Percentiles rank a stretch among this genome's conserved stretches.
These are phyloP conservation scores for Parnassius smintheus DNA, from an alignment of 2,888 invertebrate genomes.

Conservation along the genomic window DNA sequence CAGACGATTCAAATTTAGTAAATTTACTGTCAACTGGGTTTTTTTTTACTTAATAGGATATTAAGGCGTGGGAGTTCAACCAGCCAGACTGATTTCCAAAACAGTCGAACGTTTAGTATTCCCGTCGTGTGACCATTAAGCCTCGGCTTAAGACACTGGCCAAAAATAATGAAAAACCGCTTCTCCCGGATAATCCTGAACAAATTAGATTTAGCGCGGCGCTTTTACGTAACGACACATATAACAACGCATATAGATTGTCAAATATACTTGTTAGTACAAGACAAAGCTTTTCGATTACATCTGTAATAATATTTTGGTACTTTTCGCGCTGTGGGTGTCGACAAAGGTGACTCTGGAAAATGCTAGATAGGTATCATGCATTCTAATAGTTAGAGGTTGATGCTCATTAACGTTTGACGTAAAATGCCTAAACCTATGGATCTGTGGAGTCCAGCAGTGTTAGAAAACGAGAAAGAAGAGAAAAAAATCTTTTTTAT, in stretches of 20 bases:
- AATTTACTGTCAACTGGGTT: too few relatives aligned
- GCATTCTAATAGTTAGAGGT: too few relatives aligned
- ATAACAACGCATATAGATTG: slow-evolving; percentile 26
- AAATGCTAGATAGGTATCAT: too few relatives aligned
- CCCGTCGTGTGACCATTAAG: slow-evolving; percentile 45
- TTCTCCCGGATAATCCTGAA: slow-evolving; percentile 53
- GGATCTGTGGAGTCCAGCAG: too few relatives aligned
- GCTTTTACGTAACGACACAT: slow-evolving; percentile 18
- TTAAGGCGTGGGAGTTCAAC: neutral
- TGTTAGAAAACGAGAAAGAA: too few relatives aligned
- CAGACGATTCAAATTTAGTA: too few relatives aligned
- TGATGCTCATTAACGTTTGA: too few relatives aligned
- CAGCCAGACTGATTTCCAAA: slow-evolving; percentile 34
- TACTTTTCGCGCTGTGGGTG: too few relatives aligned
- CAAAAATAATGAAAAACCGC: slow-evolving; percentile 70
- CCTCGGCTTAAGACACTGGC: slow-evolving; percentile 65
- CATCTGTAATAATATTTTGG: too few relatives aligned
- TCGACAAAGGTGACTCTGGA: too few relatives aligned
- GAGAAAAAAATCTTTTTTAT: too few relatives aligned
- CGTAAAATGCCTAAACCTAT: too few relatives aligned
- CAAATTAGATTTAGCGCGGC: slow-evolving; percentile 57
- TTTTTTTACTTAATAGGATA: neutral
- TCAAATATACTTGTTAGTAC: slow-evolving; percentile 9
- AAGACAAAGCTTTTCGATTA: neutral
- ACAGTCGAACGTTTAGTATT: slow-evolving; percentile 48